Conservation (phyloP, 2,888 invertebrate species). For the Hoplodrina ambigua region DNA sequence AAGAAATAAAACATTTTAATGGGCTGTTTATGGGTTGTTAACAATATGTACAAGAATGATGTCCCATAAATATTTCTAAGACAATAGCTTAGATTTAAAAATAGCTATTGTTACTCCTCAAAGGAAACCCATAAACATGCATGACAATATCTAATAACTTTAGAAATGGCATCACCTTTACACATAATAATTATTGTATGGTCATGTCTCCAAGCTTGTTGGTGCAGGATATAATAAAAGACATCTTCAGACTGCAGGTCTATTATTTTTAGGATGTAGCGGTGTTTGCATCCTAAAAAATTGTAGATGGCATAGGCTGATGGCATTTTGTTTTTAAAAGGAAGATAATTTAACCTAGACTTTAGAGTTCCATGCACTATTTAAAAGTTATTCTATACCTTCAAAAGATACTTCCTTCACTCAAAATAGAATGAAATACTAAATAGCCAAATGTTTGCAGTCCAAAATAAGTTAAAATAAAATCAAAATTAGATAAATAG, state of each 20-base stretch:
- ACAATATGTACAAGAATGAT: conserved; percentile 38
- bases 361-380: background rate
- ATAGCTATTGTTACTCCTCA: conserved; percentile 49
- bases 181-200: conserved; percentile 23
- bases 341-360: background rate
- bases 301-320: too few species aligned
- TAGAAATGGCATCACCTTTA: conserved; percentile 32
- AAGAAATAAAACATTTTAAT: conserved; percentile 40
- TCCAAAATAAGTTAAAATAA: background rate
- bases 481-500: background rate
- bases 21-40: conserved; percentile 30
- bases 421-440: background rate
- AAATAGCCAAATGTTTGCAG: background rate
- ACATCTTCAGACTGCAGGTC: background rate
- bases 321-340: background rate
- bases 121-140: conserved; percentile 49
- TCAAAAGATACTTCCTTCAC: background rate
- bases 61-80: conserved; percentile 44
- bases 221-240: background rate
- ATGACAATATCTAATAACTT: conserved; percentile 40
- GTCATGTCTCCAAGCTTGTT: conserved; percentile 9
- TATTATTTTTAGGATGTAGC: background rate
- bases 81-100: conserved; percentile 50
- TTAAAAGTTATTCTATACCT: background rate
- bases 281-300: background rate